These are phyloP conservation scores for Habroteleia sp. DNA, from an alignment of 2,888 invertebrate species.

Conservation along the genomic window DNA sequence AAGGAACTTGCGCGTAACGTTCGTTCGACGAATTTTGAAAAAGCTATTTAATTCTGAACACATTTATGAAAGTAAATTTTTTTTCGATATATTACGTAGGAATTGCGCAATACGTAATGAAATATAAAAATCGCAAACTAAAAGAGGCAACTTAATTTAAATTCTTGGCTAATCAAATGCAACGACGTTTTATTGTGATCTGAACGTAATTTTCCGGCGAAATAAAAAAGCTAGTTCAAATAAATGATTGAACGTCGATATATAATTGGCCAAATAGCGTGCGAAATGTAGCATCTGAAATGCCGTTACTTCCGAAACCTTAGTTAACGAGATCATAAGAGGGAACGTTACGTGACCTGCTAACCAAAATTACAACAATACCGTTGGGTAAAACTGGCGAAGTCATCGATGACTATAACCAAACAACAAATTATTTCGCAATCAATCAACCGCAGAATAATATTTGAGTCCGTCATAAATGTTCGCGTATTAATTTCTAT, in stretches of 20 bases:
- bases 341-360: constrained; percentile 60
- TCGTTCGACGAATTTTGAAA: too few species aligned
- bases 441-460: constrained; percentile 10
- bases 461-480: neutral
- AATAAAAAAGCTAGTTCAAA: too few species aligned
- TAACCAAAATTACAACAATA: constrained; percentile 47
- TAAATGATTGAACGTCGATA: neutral
- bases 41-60: too few species aligned
- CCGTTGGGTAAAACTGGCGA: constrained; percentile 4
- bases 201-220: too few species aligned
- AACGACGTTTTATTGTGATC: too few species aligned
- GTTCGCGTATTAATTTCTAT: neutral
- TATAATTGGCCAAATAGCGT: constrained; percentile 18
- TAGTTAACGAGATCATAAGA: constrained; percentile 36
- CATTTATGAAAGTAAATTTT: too few species aligned
- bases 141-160: too few species aligned
- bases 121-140: too few species aligned
- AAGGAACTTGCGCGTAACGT: too few species aligned
- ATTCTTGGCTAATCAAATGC: too few species aligned
- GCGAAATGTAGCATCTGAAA: constrained; percentile 27
- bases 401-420: constrained; percentile 15
- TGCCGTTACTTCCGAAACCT: constrained; percentile 55
- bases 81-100: too few species aligned
- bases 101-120: too few species aligned
- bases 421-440: constrained; percentile 25